Evolutionary conservation across 2,113 vertebrate genomes (phyloP).

Genomic region (Pagrus major): DNA sequence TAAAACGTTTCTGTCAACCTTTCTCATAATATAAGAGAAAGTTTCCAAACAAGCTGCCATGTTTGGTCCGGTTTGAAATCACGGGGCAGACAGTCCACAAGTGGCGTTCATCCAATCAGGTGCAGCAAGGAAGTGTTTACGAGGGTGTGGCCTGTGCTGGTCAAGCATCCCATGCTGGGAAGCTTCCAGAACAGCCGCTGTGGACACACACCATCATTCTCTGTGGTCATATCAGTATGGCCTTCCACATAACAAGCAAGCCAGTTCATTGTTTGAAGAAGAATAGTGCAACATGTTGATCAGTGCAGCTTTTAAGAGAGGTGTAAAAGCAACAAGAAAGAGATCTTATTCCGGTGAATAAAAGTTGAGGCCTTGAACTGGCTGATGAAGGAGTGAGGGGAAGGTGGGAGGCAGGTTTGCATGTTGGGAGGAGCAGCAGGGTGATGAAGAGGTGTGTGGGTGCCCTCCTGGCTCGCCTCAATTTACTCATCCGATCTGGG

Average conservation of each 20-base stretch:
- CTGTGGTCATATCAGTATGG: neutral
- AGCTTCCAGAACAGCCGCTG: too few relatives aligned
- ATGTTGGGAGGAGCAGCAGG: neutral
- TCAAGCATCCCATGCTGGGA: too few relatives aligned
- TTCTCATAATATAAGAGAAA: too few relatives aligned
- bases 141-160: too few relatives aligned
- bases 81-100: too few relatives aligned
- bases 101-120: too few relatives aligned
- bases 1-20: too few relatives aligned
- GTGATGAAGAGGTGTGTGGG: slow-evolving; percentile 69
- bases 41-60: too few relatives aligned
- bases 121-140: too few relatives aligned
- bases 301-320: neutral
- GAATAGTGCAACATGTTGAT: neutral
- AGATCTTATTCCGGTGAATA: neutral
- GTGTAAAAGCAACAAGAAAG: slow-evolving; percentile 10
- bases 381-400: neutral
- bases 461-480: slow-evolving; percentile 70
- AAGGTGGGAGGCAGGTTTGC: slow-evolving; percentile 63
- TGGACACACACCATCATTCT: too few relatives aligned
- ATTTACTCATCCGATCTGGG: slow-evolving; percentile 76
- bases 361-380: slow-evolving; percentile 2
- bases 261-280: neutral
- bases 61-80: too few relatives aligned
- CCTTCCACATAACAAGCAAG: neutral